These are phyloP conservation scores for Montipora capitata DNA, from an alignment of 92 coral and sea anemone genomes.

Conservation along the genomic window DNA sequence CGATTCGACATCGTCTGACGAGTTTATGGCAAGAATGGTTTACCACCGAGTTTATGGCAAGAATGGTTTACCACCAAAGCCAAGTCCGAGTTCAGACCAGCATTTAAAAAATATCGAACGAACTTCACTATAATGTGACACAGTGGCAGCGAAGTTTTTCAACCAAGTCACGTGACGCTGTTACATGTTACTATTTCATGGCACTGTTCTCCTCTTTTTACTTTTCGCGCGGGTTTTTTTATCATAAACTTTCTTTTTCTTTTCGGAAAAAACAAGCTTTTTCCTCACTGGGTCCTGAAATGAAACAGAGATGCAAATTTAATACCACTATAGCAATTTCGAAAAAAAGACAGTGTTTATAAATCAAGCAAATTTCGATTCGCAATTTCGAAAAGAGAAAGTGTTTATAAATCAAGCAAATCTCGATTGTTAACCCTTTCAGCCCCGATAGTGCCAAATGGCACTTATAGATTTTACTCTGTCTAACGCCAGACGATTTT, in stretches of 20 bases:
- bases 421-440: too few species aligned
- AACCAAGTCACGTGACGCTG: constrained; percentile 12
- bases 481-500: too few species aligned
- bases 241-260: constrained; percentile 19
- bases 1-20: too few species aligned
- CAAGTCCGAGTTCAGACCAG: not conserved
- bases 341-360: not conserved
- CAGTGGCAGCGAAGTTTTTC: not conserved
- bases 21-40: too few species aligned
- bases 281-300: constrained; percentile 24
- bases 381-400: not conserved
- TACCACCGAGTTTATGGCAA: too few species aligned
- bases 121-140: not conserved
- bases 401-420: too few species aligned
- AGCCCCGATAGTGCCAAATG: too few species aligned
- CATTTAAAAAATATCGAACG: not conserved
- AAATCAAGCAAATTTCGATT: too few species aligned
- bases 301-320: not conserved
- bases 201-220: constrained; percentile 30
- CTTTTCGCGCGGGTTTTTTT: not conserved
- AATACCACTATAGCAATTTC: not conserved
- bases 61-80: too few species aligned
- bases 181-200: not conserved
- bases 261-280: constrained; percentile 18
- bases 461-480: too few species aligned